Evolutionary conservation across 30 jellyfish, hydroid and myxozoan species (phyloP).

Genomic region (Nemopilema nomurai): DNA sequence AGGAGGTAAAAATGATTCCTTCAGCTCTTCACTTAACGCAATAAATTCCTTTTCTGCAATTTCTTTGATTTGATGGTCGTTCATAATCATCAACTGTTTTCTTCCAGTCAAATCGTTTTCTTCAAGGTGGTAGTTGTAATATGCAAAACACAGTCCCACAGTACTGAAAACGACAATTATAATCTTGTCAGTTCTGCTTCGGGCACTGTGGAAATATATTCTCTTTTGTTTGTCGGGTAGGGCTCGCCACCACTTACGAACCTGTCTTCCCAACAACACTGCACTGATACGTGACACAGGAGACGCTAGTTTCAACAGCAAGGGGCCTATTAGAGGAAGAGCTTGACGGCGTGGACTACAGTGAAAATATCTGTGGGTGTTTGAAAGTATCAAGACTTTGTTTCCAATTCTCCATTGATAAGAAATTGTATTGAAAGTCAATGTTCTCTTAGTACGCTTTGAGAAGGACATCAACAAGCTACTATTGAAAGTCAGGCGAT

Average conservation of each 20-base stretch:
- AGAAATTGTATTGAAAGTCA: neutral
- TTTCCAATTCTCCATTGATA: neutral
- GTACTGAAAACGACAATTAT: constrained; percentile 47
- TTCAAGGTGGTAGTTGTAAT: constrained; percentile 77
- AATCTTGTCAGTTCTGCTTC: constrained; percentile 50
- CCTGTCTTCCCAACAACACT: constrained; percentile 71
- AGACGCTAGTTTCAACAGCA: constrained; percentile 71
- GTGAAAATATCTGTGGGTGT: constrained; percentile 13
- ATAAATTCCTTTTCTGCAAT: constrained; percentile 59
- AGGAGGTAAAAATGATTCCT: constrained; percentile 48
- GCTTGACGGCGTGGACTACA: constrained; percentile 60
- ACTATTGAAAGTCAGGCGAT: too few relatives aligned
- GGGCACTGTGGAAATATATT: constrained; percentile 2
- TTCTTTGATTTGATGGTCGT: constrained; percentile 67
- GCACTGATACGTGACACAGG: constrained; percentile 79
- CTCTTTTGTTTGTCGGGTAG: constrained; percentile 58
- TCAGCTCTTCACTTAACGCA: constrained; percentile 24
- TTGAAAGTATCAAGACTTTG: neutral
- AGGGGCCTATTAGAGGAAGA: constrained; percentile 78
- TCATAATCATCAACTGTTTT: constrained; percentile 71
- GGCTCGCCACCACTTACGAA: constrained; percentile 84
- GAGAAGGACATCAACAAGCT: too few relatives aligned
- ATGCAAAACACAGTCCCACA: constrained; percentile 56
- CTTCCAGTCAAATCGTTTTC: constrained; percentile 86
- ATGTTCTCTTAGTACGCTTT: too few relatives aligned